Evolutionary conservation across 2,888 invertebrate species (phyloP), one percentile per base, ranked within the genome.

Genomic region (Apocheima hispidaria): DNA sequence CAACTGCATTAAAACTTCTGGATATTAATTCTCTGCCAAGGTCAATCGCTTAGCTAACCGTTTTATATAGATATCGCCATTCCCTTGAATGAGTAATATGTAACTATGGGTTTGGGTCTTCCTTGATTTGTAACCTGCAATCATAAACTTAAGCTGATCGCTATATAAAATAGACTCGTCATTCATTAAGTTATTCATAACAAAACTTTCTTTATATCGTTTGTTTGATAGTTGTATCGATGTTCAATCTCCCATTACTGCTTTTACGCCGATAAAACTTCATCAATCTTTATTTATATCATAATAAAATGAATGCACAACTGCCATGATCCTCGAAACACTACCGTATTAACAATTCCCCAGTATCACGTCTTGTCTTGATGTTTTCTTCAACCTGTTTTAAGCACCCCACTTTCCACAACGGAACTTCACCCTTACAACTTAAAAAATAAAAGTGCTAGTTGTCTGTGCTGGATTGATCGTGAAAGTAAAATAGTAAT

Each of bases 241-340:
- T 20, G 20, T 51, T 55, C 58, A 61, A 67, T 68, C 64, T 52
- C 66, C 73, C 71, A 77, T 75, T 72, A 73, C 71, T 65, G 72
- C 71, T 74, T n/a, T 73, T 12, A n/a, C 20, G 72, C 72, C 74
- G 72, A 83, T 82, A 38, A 55, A 65, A 55, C 60, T 79, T 77
- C 84, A 88, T 88, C 87, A 88, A 88, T 86, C 75, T 77, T 78
- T 86, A 89, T 90, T 90, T 90, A 90, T 87, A 86, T 84, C 87
- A 82, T 83, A 88, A 90, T 90, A 89, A 90, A 91, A 82, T 90
- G 86, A 91, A 82, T 90, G 86, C 88, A 91, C 78, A 87, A 81
- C 84, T 81, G 67, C 82, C 78, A 83, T 86, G 84, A 87, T 86
- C 80, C 84, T 62, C 77, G 62, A 84, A 79, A 81, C 84, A 81